Evolutionary conservation across 1,140 invertebrate genomes (phyloP).

Genomic region (Drosophila setifemur): DNA sequence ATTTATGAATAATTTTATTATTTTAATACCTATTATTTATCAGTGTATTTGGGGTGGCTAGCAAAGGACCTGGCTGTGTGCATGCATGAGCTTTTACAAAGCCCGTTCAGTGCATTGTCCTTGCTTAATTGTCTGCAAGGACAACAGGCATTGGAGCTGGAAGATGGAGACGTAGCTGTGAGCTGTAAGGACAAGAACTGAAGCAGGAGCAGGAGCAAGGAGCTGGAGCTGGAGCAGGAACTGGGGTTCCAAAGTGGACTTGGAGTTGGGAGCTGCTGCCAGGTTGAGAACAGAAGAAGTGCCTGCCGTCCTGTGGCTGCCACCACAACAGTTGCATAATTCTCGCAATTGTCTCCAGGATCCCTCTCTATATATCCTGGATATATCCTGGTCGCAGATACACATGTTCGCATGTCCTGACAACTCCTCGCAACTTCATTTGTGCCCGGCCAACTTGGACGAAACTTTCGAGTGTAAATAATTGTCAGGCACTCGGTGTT

Average conservation of each 20-base stretch:
- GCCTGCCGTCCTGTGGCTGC: constrained; percentile 21
- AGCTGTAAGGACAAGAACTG: constrained; percentile 6
- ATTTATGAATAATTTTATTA: too few species aligned
- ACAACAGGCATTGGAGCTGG: constrained; percentile 35
- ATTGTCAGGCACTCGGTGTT: constrained; percentile 54
- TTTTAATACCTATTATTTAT: not conserved
- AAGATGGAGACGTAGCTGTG: constrained; percentile 1
- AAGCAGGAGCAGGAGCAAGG: not conserved
- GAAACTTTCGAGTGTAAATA: constrained; percentile 77
- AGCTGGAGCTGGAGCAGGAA: constrained; percentile 3
- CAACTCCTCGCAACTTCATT: constrained; percentile 59
- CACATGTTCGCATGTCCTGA: constrained; percentile 38
- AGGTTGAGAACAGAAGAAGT: constrained; percentile 50
- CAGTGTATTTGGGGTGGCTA: not conserved
- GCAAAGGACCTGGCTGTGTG: constrained; percentile 9
- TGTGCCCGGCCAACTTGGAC: constrained; percentile 61
- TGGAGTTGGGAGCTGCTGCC: constrained; percentile 6
- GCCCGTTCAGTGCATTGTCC: constrained; percentile 60
- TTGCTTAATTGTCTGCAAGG: constrained; percentile 78
- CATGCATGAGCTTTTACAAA: constrained; percentile 50
- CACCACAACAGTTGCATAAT: constrained; percentile 63
- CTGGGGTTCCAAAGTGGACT: constrained; percentile 3
- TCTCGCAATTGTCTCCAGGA: constrained; percentile 41
- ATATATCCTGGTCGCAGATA: constrained; percentile 14
- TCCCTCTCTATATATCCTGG: not conserved